A percentile compares a stretch with the other conserved stretches of the same genome.
These are phyloP conservation scores for Xenops minutus DNA, from an alignment of 2,797 vertebrate species.

Conservation along the genomic window DNA sequence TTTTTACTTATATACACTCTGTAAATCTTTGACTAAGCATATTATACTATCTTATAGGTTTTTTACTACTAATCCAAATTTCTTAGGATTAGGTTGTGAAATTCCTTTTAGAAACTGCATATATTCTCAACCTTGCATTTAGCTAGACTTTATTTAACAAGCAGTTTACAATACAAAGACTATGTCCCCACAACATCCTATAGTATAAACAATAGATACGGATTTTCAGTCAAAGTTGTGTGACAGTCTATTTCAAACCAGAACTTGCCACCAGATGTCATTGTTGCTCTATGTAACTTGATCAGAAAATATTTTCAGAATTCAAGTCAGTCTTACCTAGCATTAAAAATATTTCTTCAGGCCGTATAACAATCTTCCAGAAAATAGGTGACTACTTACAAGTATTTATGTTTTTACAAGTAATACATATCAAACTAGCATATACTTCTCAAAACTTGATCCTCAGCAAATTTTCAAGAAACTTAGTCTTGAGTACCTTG, in stretches of 20 bases:
- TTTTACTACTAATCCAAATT: background rate
- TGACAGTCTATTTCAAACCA: background rate
- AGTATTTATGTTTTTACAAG: background rate
- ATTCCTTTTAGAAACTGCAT: background rate
- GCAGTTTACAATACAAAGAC: background rate
- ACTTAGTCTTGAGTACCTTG: background rate
- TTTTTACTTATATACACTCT: background rate
- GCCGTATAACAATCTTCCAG: background rate
- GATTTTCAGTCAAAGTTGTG: background rate
- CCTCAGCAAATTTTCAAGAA: background rate
- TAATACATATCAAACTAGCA: background rate
- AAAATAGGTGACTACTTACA: background rate
- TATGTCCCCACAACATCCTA: background rate
- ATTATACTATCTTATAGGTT: background rate
- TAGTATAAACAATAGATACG: background rate
- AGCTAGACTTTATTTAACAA: background rate
- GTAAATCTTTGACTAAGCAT: background rate
- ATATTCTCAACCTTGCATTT: background rate
- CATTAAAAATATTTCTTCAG: background rate
- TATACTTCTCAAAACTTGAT: background rate
- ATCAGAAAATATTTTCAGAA: background rate
- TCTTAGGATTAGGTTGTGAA: background rate
- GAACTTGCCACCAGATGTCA: slow-evolving; percentile 56
- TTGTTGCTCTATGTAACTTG: slow-evolving; percentile 1
- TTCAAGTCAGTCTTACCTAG: background rate